phyloP scores from a whole-genome alignment of 2,113 vertebrate genomes.

The Triplophysa rosa region DNA sequence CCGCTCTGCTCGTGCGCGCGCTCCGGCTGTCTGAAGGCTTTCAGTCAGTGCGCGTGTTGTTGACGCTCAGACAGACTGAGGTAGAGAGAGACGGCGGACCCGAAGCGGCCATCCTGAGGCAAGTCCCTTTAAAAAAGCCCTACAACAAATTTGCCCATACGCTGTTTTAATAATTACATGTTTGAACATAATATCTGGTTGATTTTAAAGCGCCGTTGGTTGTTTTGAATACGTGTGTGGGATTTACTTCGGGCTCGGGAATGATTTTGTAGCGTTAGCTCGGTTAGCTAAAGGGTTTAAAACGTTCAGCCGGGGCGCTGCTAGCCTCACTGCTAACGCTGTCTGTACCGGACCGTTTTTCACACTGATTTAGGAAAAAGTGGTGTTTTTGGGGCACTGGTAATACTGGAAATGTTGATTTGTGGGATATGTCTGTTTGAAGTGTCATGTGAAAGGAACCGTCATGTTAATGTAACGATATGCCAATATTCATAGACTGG shows the following conservation, averaged over 20 bases:
- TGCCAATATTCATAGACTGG: neutral
- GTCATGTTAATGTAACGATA: neutral
- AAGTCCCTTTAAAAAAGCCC: constrained; percentile 54
- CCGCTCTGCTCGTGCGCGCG: constrained; percentile 70
- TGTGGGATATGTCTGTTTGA: constrained; percentile 2
- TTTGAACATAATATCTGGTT: neutral
- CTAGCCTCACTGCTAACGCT: constrained; percentile 24
- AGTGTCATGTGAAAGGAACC: neutral
- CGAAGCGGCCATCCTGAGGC: constrained; percentile 52
- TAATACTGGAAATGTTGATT: neutral
- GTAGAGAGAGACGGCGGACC: constrained; percentile 61
- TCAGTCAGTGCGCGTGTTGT: constrained; percentile 72
- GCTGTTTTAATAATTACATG: neutral
- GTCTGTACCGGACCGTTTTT: neutral
- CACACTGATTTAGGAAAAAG: neutral
- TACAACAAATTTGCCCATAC: neutral
- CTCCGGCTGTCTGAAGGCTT: constrained; percentile 62
- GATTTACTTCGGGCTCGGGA: constrained; percentile 5
- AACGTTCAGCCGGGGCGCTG: neutral
- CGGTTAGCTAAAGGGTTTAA: constrained; percentile 36
- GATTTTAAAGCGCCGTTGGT: neutral
- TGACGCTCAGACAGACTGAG: constrained; percentile 68
- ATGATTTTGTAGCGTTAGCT: constrained; percentile 24
- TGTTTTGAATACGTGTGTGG: neutral
- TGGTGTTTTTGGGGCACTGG: neutral